phyloP scores from a whole-genome alignment of 2,113 vertebrate genomes.

The Hydrochoerus hydrochaeris region DNA sequence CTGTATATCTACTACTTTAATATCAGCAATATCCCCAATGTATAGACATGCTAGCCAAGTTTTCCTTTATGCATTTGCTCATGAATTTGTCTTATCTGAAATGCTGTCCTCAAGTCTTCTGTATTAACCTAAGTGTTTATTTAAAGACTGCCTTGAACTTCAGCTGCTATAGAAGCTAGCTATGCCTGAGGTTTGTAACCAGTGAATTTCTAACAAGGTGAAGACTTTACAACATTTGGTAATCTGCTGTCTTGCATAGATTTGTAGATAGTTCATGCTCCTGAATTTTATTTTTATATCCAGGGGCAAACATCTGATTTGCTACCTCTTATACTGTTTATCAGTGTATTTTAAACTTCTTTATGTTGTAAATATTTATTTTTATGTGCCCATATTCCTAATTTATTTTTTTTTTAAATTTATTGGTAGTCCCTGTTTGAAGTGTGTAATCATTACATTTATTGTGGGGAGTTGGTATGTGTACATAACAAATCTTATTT shows the following conservation, averaged over 20 bases:
- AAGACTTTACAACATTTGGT: neutral
- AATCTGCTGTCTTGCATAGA: neutral
- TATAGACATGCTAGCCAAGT: neutral
- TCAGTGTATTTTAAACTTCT: neutral
- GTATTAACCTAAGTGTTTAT: neutral
- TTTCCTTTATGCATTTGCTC: neutral
- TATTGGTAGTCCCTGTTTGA: neutral
- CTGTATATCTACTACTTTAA: neutral
- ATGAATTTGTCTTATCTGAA: neutral
- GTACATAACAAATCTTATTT: neutral
- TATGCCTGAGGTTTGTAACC: conserved; percentile 1
- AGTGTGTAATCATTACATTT: neutral
- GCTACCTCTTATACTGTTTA: neutral
- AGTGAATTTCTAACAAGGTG: neutral
- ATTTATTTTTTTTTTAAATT: neutral
- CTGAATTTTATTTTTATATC: conserved; percentile 33
- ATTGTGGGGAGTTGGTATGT: neutral
- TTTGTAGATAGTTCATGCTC: neutral
- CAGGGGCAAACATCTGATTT: neutral
- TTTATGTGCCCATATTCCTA: neutral
- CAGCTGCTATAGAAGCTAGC: neutral
- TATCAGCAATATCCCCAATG: neutral
- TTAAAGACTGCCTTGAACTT: neutral
- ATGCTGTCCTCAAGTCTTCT: neutral
- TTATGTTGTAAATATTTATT: neutral